Conservation (phyloP, 1,140 invertebrate genomes). For the Cephus cinctus region DNA sequence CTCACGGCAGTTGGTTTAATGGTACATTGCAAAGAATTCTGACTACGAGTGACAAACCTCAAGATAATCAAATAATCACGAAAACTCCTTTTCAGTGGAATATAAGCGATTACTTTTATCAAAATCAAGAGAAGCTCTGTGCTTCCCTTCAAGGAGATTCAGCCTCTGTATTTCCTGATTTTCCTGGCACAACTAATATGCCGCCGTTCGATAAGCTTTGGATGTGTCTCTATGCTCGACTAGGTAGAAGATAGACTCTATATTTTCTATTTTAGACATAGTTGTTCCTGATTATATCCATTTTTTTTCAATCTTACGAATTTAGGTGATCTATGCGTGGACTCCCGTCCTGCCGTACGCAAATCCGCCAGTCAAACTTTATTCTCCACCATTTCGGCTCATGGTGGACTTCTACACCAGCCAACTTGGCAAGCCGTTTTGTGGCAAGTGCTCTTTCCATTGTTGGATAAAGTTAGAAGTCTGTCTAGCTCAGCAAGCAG, state of each 20-base stretch:
- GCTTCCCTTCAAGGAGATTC: constrained; percentile 68
- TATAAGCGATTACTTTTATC: constrained; percentile 94
- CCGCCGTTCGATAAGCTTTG: constrained; percentile 90
- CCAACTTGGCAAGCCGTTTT: constrained; percentile 88
- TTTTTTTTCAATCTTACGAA: constrained; percentile 4
- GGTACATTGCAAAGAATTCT: constrained; percentile 57
- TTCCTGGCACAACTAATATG: constrained; percentile 80
- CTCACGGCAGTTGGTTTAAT: constrained; percentile 96
- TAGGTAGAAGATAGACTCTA: constrained; percentile 66
- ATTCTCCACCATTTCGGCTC: constrained; percentile 95
- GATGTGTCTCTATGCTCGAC: constrained; percentile 90
- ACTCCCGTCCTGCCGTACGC: constrained; percentile 90
- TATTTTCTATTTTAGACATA: constrained; percentile 3
- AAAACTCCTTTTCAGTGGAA: constrained; percentile 77
- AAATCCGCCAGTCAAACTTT: constrained; percentile 98
- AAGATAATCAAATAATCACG: constrained; percentile 9
- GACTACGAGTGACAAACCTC: background rate
- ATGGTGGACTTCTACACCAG: constrained; percentile 83
- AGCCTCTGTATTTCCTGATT: constrained; percentile 74
- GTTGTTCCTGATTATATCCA: constrained; percentile 1
- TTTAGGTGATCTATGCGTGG: constrained; percentile 88
- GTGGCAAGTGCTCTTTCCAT: constrained; percentile 92
- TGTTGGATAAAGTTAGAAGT: constrained; percentile 89
- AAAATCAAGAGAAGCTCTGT: constrained; percentile 88
- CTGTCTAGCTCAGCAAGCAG: constrained; percentile 90